phyloP scores from a whole-genome alignment of 2,113 vertebrate genomes.

The Canis aureus region DNA sequence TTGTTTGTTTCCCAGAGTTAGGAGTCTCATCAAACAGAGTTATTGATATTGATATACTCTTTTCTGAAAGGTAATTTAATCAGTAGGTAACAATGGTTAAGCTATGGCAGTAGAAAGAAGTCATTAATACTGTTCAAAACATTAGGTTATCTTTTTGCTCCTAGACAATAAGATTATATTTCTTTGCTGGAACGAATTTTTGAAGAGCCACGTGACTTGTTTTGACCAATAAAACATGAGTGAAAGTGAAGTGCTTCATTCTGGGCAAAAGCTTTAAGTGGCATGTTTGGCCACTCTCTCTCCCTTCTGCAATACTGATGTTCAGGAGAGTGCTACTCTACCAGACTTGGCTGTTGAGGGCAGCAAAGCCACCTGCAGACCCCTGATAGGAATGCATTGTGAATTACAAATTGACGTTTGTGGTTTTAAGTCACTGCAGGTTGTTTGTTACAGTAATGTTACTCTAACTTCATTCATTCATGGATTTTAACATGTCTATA shows the following conservation, averaged over 20 bases:
- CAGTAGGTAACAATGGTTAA: not conserved
- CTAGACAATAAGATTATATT: not conserved
- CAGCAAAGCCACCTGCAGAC: not conserved
- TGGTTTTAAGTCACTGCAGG: too few species aligned
- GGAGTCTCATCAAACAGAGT: not conserved
- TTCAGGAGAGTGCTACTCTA: not conserved
- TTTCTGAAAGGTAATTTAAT: not conserved
- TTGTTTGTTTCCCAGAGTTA: too few species aligned
- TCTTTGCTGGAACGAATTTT: not conserved
- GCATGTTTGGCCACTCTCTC: not conserved
- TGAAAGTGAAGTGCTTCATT: not conserved
- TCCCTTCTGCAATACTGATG: not conserved
- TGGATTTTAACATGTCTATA: not conserved
- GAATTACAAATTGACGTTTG: not conserved
- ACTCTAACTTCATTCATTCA: not conserved
- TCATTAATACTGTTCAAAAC: not conserved
- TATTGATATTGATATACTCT: not conserved
- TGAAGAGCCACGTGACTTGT: not conserved
- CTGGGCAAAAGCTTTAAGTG: not conserved
- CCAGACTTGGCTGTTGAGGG: not conserved
- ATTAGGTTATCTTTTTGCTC: not conserved
- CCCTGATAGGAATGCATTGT: accelerated
- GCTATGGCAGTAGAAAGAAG: not conserved
- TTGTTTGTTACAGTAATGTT: not conserved
- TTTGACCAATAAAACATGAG: not conserved